Evolutionary conservation across 2,797 vertebrate species (phyloP).

Genomic region (Chaetodon trifasciatus): DNA sequence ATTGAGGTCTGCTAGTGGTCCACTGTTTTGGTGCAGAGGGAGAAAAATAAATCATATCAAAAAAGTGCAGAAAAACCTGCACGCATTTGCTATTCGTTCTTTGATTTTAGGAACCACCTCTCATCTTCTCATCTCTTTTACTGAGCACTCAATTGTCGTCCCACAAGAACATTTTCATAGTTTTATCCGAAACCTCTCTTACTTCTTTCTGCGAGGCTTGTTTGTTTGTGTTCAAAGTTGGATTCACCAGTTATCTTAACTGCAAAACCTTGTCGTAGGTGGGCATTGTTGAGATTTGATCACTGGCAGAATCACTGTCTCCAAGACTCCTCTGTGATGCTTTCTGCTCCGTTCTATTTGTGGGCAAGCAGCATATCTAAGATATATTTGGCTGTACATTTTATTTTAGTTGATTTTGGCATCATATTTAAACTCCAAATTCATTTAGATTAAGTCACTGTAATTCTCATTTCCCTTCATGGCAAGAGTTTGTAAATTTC

Average conservation of each 20-base stretch:
- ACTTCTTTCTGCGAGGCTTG: background rate
- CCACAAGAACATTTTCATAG: background rate
- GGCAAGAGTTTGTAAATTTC: background rate
- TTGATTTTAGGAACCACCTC: background rate
- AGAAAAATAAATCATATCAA: conserved; percentile 30
- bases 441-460: background rate
- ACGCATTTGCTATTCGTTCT: background rate
- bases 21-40: conserved; percentile 38
- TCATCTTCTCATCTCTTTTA: background rate
- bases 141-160: background rate
- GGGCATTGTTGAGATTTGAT: background rate
- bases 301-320: background rate
- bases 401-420: background rate
- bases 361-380: background rate
- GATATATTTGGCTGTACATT: background rate
- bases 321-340: background rate
- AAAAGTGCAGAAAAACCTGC: background rate
- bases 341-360: background rate
- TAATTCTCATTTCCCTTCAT: background rate
- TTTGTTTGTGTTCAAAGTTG: background rate
- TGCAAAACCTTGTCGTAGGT: background rate
- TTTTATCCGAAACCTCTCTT: background rate
- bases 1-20: conserved; percentile 48
- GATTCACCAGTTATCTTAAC: background rate
- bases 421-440: background rate